Evolutionary conservation across 2,113 vertebrate species (phyloP), one percentile per base, ranked within the genome.

Genomic region (Eurystomus gularis): DNA sequence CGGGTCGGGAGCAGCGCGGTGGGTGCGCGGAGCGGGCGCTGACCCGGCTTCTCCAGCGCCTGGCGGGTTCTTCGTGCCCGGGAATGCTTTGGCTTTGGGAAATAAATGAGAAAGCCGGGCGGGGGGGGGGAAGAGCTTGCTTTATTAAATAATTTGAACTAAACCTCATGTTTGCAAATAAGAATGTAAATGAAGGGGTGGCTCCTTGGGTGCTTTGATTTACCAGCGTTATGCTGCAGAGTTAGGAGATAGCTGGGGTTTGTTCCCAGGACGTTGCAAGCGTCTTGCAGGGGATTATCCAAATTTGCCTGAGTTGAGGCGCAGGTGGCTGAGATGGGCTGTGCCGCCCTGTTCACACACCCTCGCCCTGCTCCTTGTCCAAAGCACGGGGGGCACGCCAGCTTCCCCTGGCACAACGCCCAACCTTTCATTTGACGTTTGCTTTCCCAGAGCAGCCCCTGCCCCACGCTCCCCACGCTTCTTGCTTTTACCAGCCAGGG

Each of bases 281-380:
- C 52, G 72, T 2, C 1, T 46, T 39, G n/a, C 5, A 7, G 51
- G 13, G 7, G 5, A 11, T 44, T 39, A 29, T 12, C 48, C 24
- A 16, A 2, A 17, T 44, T 21, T 60, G 39, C 29, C 24, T 4
- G 37, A 18, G 25, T 0, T 40, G 66, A 61, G 71, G 10, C 44
- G 76, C 62, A 52, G 61, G 44, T 86, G 54, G 14, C 19, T 21
- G 33, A 64, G 44, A 19, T 13, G 26, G 28, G 48, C 65, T 1
- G 0, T 61, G 29, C 49, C 39, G 17, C n/a, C 9, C n/a, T 25
- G 16, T 21, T 75, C 18, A 21, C 28, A 20, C 39, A n/a, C 54
- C 15, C 7, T 68, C 33, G 15, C 11, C 31, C 37, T 0, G 0
- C 26, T 64, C 16, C 29, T 19, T 6, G 0, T 17, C 60, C 26